These are phyloP conservation scores for Leptopilina boulardi DNA, from an alignment of 1,140 invertebrate genomes.

Conservation along the genomic window DNA sequence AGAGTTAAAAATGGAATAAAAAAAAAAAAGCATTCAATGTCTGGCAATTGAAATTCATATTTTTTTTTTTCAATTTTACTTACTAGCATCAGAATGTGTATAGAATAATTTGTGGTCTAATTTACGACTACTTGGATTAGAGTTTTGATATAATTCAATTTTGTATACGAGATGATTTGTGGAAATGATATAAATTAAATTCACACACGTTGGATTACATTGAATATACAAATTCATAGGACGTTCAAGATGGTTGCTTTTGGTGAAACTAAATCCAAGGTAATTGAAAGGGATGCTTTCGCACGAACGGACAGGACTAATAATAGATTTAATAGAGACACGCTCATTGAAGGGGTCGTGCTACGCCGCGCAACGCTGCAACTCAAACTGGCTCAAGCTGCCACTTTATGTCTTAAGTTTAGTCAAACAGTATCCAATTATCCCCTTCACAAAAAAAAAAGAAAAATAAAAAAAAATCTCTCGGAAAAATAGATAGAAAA, in stretches of 20 bases:
- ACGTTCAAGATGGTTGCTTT: slow-evolving; percentile 53
- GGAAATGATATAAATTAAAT: slow-evolving; percentile 28
- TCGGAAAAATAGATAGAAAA: too few species aligned
- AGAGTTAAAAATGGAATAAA: slow-evolving; percentile 31
- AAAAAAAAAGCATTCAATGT: neutral
- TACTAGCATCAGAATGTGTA: too few species aligned
- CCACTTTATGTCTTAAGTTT: slow-evolving; percentile 31
- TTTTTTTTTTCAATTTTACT: neutral
- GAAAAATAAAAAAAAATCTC: too few species aligned
- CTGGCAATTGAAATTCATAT: slow-evolving; percentile 17
- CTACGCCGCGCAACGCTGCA: slow-evolving; percentile 47
- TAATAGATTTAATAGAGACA: slow-evolving; percentile 77
- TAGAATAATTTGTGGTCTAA: slow-evolving; percentile 3
- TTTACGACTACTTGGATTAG: neutral
- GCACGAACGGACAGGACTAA: slow-evolving; percentile 63
- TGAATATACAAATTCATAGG: neutral
- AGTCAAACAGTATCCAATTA: slow-evolving; percentile 19
- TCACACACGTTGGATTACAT: slow-evolving; percentile 24
- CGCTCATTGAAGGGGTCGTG: slow-evolving; percentile 72
- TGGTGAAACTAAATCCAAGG: slow-evolving; percentile 55
- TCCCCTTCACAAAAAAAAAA: neutral
- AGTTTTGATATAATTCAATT: neutral
- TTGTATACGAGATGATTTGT: slow-evolving; percentile 22
- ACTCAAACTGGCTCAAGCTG: slow-evolving; percentile 38
- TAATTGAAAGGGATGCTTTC: slow-evolving; percentile 75